Evolutionary conservation across 1,140 invertebrate species (phyloP).

Genomic region (Rhopalosiphum maidis): DNA sequence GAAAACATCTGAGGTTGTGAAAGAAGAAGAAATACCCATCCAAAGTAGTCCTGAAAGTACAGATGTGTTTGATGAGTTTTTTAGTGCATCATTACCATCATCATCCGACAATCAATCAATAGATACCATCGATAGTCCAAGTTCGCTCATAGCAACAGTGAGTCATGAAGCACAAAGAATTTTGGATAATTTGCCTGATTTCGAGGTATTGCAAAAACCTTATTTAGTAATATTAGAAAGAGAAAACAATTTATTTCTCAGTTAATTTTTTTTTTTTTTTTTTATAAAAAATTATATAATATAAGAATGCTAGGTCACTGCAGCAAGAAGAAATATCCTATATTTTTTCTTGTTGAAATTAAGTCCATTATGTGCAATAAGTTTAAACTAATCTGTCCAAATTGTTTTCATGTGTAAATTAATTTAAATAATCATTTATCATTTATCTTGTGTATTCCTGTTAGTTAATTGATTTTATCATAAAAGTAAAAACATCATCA

Average conservation of each 20-base stretch:
- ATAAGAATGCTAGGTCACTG: neutral
- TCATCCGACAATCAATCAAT: neutral
- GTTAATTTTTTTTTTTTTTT: neutral
- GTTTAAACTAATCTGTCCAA: conserved; percentile 41
- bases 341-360: conserved; percentile 13
- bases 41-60: conserved; percentile 1
- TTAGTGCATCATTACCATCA: neutral
- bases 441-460: neutral
- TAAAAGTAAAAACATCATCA: neutral
- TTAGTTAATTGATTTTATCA: neutral
- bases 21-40: neutral
- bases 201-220: conserved; percentile 51
- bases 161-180: conserved; percentile 56
- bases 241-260: conserved; percentile 16
- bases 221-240: conserved; percentile 54
- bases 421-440: neutral
- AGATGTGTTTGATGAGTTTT: conserved; percentile 16
- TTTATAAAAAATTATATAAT: neutral
- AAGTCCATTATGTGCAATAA: conserved; percentile 43
- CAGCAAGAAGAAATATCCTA: neutral
- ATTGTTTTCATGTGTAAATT: conserved; percentile 12
- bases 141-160: neutral
- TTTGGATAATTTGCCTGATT: conserved; percentile 52
- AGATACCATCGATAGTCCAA: neutral
- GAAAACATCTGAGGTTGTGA: conserved; percentile 5